Evolutionary conservation across 2,888 invertebrate species (phyloP).

Genomic region (Teleogryllus oceanicus): DNA sequence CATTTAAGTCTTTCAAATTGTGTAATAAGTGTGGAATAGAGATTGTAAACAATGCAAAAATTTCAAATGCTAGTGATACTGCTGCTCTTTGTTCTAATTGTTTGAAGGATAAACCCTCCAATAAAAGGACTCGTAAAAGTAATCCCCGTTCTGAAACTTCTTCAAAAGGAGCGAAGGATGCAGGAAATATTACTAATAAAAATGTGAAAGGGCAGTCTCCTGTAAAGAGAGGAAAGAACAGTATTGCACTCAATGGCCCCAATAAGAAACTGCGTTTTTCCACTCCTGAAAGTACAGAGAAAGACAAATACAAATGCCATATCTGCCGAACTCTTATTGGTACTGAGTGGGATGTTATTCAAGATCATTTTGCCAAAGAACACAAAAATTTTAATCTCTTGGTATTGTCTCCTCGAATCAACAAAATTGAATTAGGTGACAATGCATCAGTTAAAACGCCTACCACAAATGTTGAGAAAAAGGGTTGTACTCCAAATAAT

Average conservation of each 20-base stretch:
- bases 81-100: constrained; percentile 18
- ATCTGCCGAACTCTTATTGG: constrained; percentile 23
- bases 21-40: background rate
- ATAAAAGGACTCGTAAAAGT: background rate
- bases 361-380: constrained; percentile 23
- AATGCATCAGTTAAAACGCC: background rate
- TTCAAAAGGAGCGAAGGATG: background rate
- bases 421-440: constrained; percentile 21
- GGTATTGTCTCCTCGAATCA: constrained; percentile 11
- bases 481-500: background rate
- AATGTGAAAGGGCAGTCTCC: background rate
- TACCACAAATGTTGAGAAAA: background rate
- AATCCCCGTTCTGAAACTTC: background rate
- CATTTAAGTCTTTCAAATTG: background rate
- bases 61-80: background rate
- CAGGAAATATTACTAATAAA: background rate
- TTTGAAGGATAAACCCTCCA: background rate
- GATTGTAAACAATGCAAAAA: background rate
- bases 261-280: constrained; percentile 11
- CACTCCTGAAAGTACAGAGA: background rate
- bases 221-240: background rate
- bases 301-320: constrained; percentile 26
- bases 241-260: constrained; percentile 21
- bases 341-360: constrained; percentile 25
- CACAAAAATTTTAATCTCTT: constrained; percentile 26